Base-by-base conservation (phyloP, 2,797 vertebrate species). In the Lepilemur septentrionalis region DNA sequence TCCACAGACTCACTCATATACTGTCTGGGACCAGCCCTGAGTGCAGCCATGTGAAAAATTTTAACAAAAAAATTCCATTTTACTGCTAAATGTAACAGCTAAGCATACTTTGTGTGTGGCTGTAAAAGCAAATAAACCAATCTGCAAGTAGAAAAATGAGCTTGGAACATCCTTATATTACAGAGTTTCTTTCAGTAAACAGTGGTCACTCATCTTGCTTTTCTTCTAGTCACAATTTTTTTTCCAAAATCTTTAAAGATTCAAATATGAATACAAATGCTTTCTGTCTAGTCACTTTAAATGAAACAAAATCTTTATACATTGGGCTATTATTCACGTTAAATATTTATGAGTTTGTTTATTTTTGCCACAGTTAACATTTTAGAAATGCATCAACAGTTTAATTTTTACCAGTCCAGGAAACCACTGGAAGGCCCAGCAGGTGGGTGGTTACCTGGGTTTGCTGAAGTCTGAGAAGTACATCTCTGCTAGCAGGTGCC, bases 401-500 rank as follows among this genome's bases (percentile, higher is more conserved):
- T 6, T 18, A 63, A 52, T 30, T 25, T 78, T 59, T 72, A 57
- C 13, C 14, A 12, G 41, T 83, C 20, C 22, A 46, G 38, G 48
- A 76, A 61, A 32, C 11, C 32, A 20, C 11, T 0, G 28, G 75
- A 30, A 52, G 57, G 38, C 7, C 22, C 61, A 4, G 1, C 1
- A 1, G 46, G 4, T 5, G 41, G 30, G 72, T 43, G 59, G 46
- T 89, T 98, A 99, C 99, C 99, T 99, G 83, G 99, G 99, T 95
- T 99, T 99, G 97, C 99, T 99, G 98, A 99, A 99, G 98, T 99
- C 99, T n/a, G 99, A 99, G 98, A 99, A 99, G 98, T 99, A 99
- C 99, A 99, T 99, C 98, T 99, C 99, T 23, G 99, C 99, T 12
- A 99, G 99, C 46, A 99, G 99, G 65, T 99, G 99, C 99, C 99